phyloP scores from a whole-genome alignment of 2,888 invertebrate genomes.

The Lepidocyrtinus sp. region DNA sequence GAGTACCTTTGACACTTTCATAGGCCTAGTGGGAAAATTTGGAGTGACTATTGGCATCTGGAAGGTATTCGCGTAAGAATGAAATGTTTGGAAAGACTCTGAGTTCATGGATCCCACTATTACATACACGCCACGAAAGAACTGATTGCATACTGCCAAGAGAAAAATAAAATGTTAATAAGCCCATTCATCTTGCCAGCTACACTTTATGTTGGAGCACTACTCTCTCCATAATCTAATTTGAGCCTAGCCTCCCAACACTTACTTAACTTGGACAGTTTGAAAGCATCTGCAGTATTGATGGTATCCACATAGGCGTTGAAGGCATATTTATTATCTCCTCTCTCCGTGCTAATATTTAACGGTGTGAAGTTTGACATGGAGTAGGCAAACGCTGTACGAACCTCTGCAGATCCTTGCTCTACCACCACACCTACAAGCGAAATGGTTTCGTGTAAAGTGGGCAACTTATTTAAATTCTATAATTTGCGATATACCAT shows the following conservation, averaged over 20 bases:
- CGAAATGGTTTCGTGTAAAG: neutral
- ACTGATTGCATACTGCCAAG: conserved; percentile 87
- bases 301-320: conserved; percentile 93
- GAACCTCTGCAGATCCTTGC: conserved; percentile 91
- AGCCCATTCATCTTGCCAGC: neutral
- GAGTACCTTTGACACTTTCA: conserved; percentile 60
- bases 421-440: conserved; percentile 90
- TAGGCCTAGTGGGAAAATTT: conserved; percentile 81
- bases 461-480: neutral
- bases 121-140: conserved; percentile 89
- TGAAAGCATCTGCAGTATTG: conserved; percentile 94
- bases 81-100: conserved; percentile 93
- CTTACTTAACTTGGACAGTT: conserved; percentile 89
- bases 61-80: conserved; percentile 94
- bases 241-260: too few species aligned
- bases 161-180: conserved; percentile 70
- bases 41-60: conserved; percentile 96
- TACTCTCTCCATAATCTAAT: neutral
- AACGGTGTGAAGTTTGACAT: conserved; percentile 58
- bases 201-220: neutral
- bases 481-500: too few species aligned
- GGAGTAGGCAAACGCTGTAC: conserved; percentile 76
- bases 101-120: conserved; percentile 93
- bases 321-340: conserved; percentile 83
- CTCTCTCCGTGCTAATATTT: conserved; percentile 49